Conservation (phyloP, 2,797 vertebrate genomes). For the Delichon dasypus region DNA sequence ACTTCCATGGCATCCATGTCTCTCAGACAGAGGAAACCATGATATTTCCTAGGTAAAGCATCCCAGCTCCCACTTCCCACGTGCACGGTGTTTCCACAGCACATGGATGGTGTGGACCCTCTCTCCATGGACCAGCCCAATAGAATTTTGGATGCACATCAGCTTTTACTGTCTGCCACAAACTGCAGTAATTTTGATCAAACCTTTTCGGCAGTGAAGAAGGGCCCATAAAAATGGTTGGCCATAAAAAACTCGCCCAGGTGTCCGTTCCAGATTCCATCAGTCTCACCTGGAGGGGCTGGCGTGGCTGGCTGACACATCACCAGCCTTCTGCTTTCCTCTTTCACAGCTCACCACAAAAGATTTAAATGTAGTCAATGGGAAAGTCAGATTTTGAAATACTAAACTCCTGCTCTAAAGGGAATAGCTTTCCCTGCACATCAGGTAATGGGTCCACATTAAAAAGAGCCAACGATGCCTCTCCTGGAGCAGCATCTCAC, state of each 20-base stretch:
- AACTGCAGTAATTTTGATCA: not conserved
- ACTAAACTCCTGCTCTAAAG: not conserved
- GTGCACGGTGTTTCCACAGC: fast-evolving
- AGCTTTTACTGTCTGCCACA: not conserved
- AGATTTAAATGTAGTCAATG: not conserved
- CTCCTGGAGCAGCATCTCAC: not conserved
- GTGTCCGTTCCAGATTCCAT: not conserved
- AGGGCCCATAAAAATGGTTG: not conserved
- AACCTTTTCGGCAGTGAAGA: not conserved
- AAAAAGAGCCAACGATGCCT: not conserved
- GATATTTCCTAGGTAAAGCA: not conserved
- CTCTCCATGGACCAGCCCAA: not conserved
- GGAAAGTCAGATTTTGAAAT: not conserved
- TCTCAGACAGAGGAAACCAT: not conserved
- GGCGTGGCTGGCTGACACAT: not conserved
- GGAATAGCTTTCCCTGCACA: not conserved
- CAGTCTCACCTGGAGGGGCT: not conserved
- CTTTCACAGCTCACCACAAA: not conserved
- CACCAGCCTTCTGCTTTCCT: not conserved
- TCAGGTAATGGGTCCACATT: not conserved
- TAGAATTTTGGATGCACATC: not conserved
- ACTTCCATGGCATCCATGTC: no score
- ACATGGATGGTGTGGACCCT: not conserved
- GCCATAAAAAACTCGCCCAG: not conserved
- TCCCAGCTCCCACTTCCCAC: not conserved